phyloP scores from a whole-genome alignment of 2,113 vertebrate genomes.

The Crotophaga sulcirostris region DNA sequence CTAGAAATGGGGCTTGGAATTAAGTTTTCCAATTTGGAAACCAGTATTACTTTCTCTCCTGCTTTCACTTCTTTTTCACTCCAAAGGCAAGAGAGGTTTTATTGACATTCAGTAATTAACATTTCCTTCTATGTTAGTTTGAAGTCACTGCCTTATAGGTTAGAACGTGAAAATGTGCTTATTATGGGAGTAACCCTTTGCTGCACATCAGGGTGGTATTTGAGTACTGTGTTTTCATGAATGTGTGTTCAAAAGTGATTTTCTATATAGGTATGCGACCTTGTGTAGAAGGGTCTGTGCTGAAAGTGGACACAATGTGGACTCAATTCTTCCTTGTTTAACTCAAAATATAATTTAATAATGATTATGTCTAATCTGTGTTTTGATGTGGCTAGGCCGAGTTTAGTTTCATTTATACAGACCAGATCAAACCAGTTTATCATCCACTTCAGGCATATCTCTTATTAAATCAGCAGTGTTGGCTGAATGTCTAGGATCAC shows the following conservation, averaged over 20 bases:
- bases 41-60: not conserved
- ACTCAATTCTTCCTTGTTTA: not conserved
- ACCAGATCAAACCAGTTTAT: slow-evolving; percentile 22
- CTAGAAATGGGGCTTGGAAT: not conserved
- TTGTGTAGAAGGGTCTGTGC: not conserved
- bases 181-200: not conserved
- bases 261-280: not conserved
- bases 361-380: not conserved
- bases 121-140: not conserved
- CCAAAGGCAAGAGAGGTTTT: not conserved
- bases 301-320: not conserved
- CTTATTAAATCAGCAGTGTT: slow-evolving; percentile 12
- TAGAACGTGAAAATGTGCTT: not conserved
- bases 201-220: not conserved
- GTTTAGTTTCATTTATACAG: not conserved
- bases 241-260: not conserved
- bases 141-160: not conserved
- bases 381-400: not conserved
- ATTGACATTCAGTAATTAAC: not conserved
- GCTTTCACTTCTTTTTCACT: not conserved
- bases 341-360: not conserved
- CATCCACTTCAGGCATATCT: not conserved
- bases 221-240: not conserved
- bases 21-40: not conserved
- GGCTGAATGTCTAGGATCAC: not conserved